phyloP scores from a whole-genome alignment of 2,113 vertebrate genomes.

The Dromiciops gliroides region DNA sequence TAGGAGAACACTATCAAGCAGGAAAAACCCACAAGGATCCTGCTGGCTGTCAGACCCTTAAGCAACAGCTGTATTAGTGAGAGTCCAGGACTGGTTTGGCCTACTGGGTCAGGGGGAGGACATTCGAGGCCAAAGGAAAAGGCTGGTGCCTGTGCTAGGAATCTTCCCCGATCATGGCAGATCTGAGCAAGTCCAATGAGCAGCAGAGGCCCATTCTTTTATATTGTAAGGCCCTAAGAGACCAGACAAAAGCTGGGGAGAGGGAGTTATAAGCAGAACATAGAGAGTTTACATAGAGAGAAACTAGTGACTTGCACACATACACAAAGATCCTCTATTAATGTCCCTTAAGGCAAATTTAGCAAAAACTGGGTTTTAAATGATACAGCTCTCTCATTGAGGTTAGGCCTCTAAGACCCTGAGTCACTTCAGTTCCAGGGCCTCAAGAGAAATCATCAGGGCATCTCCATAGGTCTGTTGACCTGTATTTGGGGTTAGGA shows the following conservation, averaged over 20 bases:
- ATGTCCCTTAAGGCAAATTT: neutral
- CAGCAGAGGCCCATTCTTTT: neutral
- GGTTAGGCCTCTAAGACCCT: neutral
- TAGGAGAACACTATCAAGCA: neutral
- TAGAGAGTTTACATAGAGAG: neutral
- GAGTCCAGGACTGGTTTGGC: neutral
- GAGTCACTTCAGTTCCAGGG: neutral
- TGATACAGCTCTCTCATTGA: neutral
- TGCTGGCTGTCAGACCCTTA: neutral
- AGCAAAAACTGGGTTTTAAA: neutral
- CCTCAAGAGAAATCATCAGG: neutral
- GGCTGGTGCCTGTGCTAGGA: neutral
- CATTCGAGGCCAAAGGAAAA: neutral
- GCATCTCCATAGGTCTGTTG: conserved; percentile 35
- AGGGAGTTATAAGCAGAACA: neutral
- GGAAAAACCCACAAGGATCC: neutral
- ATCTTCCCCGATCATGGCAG: neutral
- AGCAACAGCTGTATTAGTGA: neutral
- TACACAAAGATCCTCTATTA: neutral
- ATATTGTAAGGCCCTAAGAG: neutral
- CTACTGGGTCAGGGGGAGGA: neutral
- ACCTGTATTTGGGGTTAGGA: conserved; percentile 24
- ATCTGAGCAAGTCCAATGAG: neutral
- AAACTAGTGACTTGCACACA: neutral
- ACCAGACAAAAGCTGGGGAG: neutral